Conservation (phyloP, 2,888 invertebrate species). For the Caenorhabditis virilis region DNA sequence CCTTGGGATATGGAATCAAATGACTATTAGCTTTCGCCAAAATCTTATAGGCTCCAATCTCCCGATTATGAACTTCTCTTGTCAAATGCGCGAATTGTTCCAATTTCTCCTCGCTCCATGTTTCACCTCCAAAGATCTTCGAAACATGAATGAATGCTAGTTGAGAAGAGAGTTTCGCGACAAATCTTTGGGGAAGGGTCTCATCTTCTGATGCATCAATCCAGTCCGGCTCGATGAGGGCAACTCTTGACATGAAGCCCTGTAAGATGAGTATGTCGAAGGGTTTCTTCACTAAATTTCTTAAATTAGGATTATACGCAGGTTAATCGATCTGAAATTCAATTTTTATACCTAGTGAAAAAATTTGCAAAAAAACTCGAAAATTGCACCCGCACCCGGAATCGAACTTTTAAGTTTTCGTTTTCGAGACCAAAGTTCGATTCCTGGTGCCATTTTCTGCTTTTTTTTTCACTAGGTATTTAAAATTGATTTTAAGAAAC, state of each 20-base stretch:
- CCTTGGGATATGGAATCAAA: conserved; percentile 22
- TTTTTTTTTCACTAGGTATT: no score
- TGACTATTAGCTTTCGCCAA: conserved; percentile 15
- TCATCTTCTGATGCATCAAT: conserved; percentile 4
- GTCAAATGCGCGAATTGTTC: conserved; percentile 9
- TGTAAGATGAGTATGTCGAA: conserved; percentile 5
- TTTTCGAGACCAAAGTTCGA: no score
- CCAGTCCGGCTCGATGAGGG: conserved; percentile 29
- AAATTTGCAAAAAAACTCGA: no score
- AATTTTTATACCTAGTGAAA: no score
- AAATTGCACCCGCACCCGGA: no score
- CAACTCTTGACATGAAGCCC: conserved; percentile 40
- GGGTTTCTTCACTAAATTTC: not conserved
- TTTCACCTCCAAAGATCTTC: conserved; percentile 8
- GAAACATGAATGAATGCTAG: no score
- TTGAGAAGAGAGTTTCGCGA: conserved; percentile 28
- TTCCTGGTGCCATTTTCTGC: no score
- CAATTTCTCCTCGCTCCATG: conserved; percentile 9
- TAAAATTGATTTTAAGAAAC: no score
- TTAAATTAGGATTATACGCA: not conserved
- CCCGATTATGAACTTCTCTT: conserved; percentile 23
- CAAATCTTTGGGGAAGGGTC: conserved; percentile 23
- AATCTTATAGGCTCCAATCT: conserved; percentile 20
- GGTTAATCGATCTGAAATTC: no score
- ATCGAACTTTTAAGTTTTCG: no score